Evolutionary conservation across 2,113 vertebrate genomes (phyloP), one percentile per base, ranked within the genome.

Genomic region (Pleuronectes platessa): DNA sequence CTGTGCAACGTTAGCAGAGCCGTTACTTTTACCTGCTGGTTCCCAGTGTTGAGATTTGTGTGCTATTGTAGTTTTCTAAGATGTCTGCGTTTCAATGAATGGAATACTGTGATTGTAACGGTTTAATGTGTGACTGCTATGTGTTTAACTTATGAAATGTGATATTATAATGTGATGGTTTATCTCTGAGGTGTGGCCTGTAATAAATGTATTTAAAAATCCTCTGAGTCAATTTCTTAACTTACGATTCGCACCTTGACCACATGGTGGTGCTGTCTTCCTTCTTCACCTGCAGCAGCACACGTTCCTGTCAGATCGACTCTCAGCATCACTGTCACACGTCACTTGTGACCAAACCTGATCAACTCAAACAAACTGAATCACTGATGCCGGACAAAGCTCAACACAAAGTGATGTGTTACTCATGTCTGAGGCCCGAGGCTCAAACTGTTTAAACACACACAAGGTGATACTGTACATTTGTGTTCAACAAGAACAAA

Each of bases 121-220:
- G 2, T 42, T 13, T 49, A 15, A 18, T 49, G 13, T 9, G 54
- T 53, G 9, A 24, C 35, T 15, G 26, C 31, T 31, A 8, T 31
- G 31, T 31, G 18, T 81, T 27, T 89, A 84, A 91, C 69, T 89
- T 88, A 91, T 89, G 14, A 73, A 27, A 69, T 72, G 5, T 1
- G 47, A 51, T 75, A 31, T 72, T 51, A 51, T 75, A 31, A 69
- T 51, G 2, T 14, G 4, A 0, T 68, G 56, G 26, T 45, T 61
- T 5, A 62, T 59, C 69, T 69, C n/a, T 0, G 5, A 21, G 37
- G 21, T 4, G 0, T 53, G 6, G 17, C 56, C n/a, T 7, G 15
- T 27, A 59, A 59, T 15, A 4, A n/a, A 71, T 18, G 49, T 67
- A 54, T 54, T 60, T 58, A 0, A 74, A 74, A 74, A 73, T 7